Evolutionary conservation across 2,113 vertebrate genomes (phyloP), one percentile per base, ranked within the genome.

Genomic region (Dasypus novemcinctus): DNA sequence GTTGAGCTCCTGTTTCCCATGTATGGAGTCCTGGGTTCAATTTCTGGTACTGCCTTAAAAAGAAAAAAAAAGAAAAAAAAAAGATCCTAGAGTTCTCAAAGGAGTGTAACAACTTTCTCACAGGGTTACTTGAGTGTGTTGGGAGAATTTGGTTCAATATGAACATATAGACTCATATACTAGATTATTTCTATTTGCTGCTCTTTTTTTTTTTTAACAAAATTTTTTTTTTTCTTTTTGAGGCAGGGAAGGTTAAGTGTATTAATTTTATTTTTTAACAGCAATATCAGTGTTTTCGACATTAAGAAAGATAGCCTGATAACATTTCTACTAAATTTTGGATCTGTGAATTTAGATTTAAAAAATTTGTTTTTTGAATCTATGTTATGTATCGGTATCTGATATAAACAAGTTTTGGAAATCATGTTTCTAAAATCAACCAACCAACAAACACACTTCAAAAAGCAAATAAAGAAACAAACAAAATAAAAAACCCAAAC

Each of bases 351-450:
- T 81, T 81, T 85, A 27, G 15, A 91, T 87, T 91, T 83, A 31
- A 10, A 85, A 43, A n/a, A 8, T 63, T 61, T 87, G 9, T 91
- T 93, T 68, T 25, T 3, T 38, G n/a, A 82, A 3, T 12, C 18
- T 75, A 2, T 74, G 11, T 52, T 84, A 27, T 46, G 46, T 72
- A 52, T 41, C 18, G 66, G 4, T 63, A 92, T 46, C 29, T 78
- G 72, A 66, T 59, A 87, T 49, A 49, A 49, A 49, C 5, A 52
- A 93, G 23, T 52, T 59, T 79, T 87, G 21, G 11, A 86, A n/a
- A 64, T 75, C 18, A 74, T 88, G 25, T 87, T 95, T 91, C 21
- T 82, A 86, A 95, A 90, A 82, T 38, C 69, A 86, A 31, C 18
- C 12, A 75, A 93, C 54, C 54, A 61, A 29, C 6, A 71, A 54